Percentiles rank a stretch among this genome's conserved stretches.
Evolutionary conservation across 2,113 vertebrate species (phyloP).

Genomic region (Saguinus midas): DNA sequence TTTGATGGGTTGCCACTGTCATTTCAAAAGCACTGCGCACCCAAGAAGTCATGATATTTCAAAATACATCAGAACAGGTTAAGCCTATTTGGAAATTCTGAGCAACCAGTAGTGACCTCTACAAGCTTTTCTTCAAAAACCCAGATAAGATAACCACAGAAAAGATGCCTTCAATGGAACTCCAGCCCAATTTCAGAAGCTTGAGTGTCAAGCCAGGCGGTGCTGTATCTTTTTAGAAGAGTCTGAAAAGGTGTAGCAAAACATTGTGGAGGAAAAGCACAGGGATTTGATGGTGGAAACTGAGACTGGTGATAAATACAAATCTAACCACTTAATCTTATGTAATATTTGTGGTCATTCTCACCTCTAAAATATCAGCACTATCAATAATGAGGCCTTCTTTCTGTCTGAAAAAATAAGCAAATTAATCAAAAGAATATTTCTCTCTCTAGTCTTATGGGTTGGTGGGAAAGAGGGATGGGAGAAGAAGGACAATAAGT

Average conservation of each 20-base stretch:
- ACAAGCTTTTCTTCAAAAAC: not conserved
- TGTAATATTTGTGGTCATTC: not conserved
- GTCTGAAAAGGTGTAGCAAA: not conserved
- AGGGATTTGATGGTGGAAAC: not conserved
- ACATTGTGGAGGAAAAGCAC: not conserved
- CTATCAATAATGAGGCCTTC: not conserved
- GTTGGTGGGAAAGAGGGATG: not conserved
- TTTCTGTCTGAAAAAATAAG: not conserved
- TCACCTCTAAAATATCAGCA: not conserved
- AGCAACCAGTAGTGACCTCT: not conserved
- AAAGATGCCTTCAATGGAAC: not conserved
- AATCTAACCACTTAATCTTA: not conserved
- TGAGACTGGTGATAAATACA: not conserved
- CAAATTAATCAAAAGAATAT: not conserved
- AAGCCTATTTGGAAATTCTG: not conserved
- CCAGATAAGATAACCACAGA: not conserved
- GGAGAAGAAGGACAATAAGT: not conserved
- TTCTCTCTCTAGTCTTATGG: not conserved
- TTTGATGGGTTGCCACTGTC: not conserved
- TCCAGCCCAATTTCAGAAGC: not conserved
- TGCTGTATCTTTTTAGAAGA: not conserved
- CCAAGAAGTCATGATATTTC: constrained; percentile 1
- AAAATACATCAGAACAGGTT: not conserved
- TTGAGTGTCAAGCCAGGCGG: not conserved
- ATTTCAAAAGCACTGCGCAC: not conserved